A percentile compares a stretch with the other conserved stretches of the same genome.
phyloP scores from a whole-genome alignment of 2,113 vertebrate species.

The Machaerirhynchus nigripectus region DNA sequence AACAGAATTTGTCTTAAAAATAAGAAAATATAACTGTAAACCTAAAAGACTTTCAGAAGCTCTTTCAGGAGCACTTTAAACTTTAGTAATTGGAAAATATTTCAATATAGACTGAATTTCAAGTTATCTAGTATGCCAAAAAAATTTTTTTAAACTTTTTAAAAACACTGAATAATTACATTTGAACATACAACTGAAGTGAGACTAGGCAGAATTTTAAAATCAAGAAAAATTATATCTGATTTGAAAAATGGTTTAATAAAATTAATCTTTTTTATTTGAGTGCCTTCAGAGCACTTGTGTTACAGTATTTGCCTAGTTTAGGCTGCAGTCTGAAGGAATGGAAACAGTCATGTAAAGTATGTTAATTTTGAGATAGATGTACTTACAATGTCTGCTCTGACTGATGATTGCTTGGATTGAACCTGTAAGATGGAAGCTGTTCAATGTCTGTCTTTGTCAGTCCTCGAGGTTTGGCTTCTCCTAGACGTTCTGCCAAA shows the following conservation, averaged over 20 bases:
- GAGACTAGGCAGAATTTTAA: neutral
- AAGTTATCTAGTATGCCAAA: neutral
- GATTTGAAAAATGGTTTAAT: neutral
- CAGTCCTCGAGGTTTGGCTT: slow-evolving; percentile 90
- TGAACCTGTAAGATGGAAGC: slow-evolving; percentile 93
- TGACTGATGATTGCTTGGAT: slow-evolving; percentile 93
- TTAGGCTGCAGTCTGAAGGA: neutral
- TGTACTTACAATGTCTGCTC: slow-evolving; percentile 91
- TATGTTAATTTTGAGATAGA: neutral
- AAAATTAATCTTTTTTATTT: neutral
- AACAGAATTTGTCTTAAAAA: neutral
- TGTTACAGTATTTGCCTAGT: neutral
- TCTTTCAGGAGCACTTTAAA: neutral
- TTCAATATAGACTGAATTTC: neutral
- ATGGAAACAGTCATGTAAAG: neutral
- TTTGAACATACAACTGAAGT: neutral
- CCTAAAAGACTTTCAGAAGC: neutral
- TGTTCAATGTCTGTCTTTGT: slow-evolving; percentile 94
- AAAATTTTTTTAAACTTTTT: neutral
- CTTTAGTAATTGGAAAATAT: neutral
- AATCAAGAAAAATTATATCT: neutral
- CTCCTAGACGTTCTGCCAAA: slow-evolving; percentile 90
- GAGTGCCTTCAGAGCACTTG: neutral
- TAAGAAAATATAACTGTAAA: neutral
- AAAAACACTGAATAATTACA: neutral